Evolutionary conservation across 2,888 invertebrate species (phyloP), one percentile per base, ranked within the genome.

Genomic region (Salpingus planirostris): DNA sequence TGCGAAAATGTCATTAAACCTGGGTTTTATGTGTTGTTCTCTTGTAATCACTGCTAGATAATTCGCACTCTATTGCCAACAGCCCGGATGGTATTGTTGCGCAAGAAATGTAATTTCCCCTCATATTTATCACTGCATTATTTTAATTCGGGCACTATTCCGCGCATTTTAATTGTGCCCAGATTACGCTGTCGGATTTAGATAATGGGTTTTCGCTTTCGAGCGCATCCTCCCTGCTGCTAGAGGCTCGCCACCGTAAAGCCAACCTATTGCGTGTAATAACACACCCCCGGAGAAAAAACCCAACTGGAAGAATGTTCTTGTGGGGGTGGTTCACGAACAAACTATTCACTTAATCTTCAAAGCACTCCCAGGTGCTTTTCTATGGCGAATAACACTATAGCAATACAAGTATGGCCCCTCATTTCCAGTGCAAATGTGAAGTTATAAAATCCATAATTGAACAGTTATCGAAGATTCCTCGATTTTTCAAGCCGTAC

Each of bases 11-110:
- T 55, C 56, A 52, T 56, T 55, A 56, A 53, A 55, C 49, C 50
- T 49, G 52, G 50, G 50, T 55, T 55, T 54, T 50, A 52, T 52
- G 51, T 50, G 52, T 52, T 55, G 54, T 55, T 56, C 50, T 44
- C 50, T 52, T 53, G 52, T 56, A 56, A 56, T 55, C 54, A 54
- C 52, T 36, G 50, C 49, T 43, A 49, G 48, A 52, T 55, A 55
- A 55, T 56, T 56, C 48, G 49, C 52, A 46, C 39, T 44, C 43
- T 45, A 43, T 44, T 47, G 38, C 43, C 38, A 27, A 40, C 28
- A 33, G 33, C 38, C 39, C 36, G 40, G 36, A 43, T 40, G 34
- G 37, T 44, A 45, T 45, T 45, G 43, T 45, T 40, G 40, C 38
- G 33, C 38, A 41, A 41, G 40, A 44, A 42, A 38, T 44, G 44